phyloP scores from a whole-genome alignment of 92 coral and sea anemone genomes.

The Epizoanthus ramosus region DNA sequence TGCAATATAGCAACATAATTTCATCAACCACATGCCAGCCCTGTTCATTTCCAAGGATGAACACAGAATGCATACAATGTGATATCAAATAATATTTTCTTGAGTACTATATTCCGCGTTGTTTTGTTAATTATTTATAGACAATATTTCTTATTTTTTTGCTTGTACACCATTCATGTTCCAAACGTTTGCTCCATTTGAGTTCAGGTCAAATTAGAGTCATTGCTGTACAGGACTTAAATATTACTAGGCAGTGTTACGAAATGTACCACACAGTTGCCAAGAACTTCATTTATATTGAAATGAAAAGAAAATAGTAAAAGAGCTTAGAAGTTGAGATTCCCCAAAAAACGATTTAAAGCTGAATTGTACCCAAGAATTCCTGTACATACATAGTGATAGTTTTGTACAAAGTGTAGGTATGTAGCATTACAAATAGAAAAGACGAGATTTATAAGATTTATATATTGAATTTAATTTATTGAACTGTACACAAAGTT shows the following conservation, averaged over 20 bases:
- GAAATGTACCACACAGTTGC: too few relatives aligned
- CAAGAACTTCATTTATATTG: too few relatives aligned
- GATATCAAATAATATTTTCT: not conserved
- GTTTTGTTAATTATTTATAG: not conserved
- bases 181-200: not conserved
- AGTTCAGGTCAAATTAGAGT: not conserved
- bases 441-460: not conserved
- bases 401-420: conserved; percentile 6
- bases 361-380: not conserved
- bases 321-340: too few relatives aligned
- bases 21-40: too few relatives aligned
- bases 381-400: not conserved
- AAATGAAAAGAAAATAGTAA: too few relatives aligned
- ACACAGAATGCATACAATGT: not conserved
- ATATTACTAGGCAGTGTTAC: too few relatives aligned
- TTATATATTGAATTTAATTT: conserved; percentile 8
- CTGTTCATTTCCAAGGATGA: not conserved
- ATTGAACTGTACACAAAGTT: not conserved
- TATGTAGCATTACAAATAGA: not conserved
- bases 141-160: not conserved
- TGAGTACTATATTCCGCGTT: not conserved
- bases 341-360: too few relatives aligned
- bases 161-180: not conserved
- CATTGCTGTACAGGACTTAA: not conserved
- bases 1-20: too few relatives aligned